Conservation (phyloP, 2,113 vertebrate species). For the Sinocyclocheilus anshuiensis region DNA sequence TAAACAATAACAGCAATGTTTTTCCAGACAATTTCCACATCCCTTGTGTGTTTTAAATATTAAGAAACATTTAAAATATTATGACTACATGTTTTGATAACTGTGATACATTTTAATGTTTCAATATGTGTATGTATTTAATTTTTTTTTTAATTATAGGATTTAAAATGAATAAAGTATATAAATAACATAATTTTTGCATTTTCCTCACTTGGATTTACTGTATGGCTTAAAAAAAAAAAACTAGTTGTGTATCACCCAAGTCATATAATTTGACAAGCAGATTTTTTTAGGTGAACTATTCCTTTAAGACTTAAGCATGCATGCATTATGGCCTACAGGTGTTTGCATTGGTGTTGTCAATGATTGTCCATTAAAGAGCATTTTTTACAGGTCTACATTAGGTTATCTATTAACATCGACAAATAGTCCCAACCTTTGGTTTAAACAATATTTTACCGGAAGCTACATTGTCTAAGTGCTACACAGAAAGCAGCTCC, state of each 20-base stretch:
- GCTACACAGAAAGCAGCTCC: constrained; percentile 24
- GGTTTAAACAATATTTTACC: too few relatives aligned
- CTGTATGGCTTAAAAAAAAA: not conserved
- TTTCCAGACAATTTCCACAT: not conserved
- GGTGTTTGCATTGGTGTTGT: constrained; percentile 23
- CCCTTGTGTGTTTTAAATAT: not conserved
- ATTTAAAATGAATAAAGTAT: too few relatives aligned
- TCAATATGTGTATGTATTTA: too few relatives aligned
- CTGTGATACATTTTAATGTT: not conserved
- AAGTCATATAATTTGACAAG: too few relatives aligned
- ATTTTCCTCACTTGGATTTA: too few relatives aligned
- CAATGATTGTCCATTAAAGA: constrained; percentile 42
- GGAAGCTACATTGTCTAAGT: constrained; percentile 28
- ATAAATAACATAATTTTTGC: too few relatives aligned
- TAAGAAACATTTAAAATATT: not conserved
- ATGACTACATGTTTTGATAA: not conserved
- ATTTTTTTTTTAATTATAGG: too few relatives aligned
- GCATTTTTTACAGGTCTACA: constrained; percentile 41
- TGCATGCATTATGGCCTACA: not conserved
- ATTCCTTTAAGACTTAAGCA: not conserved
- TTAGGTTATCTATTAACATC: constrained; percentile 63
- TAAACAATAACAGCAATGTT: not conserved
- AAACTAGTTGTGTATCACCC: too few relatives aligned
- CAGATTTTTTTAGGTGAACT: not conserved
- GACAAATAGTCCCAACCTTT: too few relatives aligned